phyloP scores from a whole-genome alignment of 2,113 vertebrate species.

The Dromaius novaehollandiae region DNA sequence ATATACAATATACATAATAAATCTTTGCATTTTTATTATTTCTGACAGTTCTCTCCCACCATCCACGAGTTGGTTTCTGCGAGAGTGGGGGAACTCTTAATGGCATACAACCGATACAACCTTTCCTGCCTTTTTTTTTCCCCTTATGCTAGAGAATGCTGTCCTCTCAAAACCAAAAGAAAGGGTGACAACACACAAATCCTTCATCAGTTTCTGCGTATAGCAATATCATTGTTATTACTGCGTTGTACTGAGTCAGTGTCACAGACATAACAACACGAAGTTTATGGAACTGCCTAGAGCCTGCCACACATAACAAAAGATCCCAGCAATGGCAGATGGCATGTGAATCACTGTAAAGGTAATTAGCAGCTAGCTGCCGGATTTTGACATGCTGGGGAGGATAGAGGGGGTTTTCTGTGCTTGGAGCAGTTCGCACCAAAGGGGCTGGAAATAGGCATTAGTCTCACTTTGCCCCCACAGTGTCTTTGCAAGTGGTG shows the following conservation, averaged over 20 bases:
- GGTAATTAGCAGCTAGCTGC: slow-evolving; percentile 71
- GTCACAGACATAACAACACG: slow-evolving; percentile 38
- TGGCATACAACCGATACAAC: neutral
- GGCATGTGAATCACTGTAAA: slow-evolving; percentile 63
- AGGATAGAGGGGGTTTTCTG: slow-evolving; percentile 50
- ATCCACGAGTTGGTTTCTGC: neutral
- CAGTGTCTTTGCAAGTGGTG: neutral
- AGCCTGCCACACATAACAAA: slow-evolving; percentile 32
- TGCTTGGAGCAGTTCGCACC: slow-evolving; percentile 33
- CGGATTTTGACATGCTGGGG: slow-evolving; percentile 51
- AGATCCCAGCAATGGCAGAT: slow-evolving; percentile 62
- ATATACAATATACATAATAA: neutral
- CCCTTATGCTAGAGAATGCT: neutral
- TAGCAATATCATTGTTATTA: neutral
- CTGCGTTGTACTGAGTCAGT: neutral
- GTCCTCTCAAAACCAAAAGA: neutral
- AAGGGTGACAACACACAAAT: neutral
- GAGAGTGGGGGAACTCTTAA: neutral
- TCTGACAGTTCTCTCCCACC: neutral
- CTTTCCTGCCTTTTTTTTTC: neutral
- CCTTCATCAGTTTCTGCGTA: neutral
- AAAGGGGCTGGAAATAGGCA: slow-evolving; percentile 52
- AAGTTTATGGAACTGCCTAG: slow-evolving; percentile 10
- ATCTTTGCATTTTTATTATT: neutral
- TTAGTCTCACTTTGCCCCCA: slow-evolving; percentile 43